These are phyloP conservation scores for Falco peregrinus DNA, from an alignment of 2,797 vertebrate genomes.

Conservation along the genomic window DNA sequence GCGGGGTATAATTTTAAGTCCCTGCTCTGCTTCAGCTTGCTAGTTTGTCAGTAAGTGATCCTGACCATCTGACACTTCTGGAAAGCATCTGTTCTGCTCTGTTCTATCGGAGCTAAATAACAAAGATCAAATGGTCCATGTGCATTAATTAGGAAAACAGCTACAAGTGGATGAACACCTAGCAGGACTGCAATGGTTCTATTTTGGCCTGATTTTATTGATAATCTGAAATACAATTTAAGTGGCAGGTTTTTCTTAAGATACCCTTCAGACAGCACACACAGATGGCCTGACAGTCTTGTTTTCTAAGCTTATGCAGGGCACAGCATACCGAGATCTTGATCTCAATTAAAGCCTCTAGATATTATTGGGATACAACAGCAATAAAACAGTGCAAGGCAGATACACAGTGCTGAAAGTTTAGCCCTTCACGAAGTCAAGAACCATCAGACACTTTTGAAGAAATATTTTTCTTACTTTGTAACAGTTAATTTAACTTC, in stretches of 20 bases:
- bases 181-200: background rate
- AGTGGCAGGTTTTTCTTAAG: background rate
- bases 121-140: background rate
- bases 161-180: accelerated
- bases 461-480: background rate
- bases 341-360: background rate
- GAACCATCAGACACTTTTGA: background rate
- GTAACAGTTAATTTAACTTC: background rate
- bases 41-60: accelerated
- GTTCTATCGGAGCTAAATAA: background rate
- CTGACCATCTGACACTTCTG: background rate
- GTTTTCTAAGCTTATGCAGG: background rate
- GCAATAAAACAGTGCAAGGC: background rate
- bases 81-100: background rate
- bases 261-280: background rate
- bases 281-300: background rate
- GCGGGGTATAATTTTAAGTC: background rate
- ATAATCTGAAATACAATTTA: background rate
- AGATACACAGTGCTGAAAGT: background rate
- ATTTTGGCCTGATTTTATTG: background rate
- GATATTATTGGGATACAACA: background rate
- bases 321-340: background rate
- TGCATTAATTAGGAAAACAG: background rate
- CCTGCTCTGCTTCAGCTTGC: background rate
- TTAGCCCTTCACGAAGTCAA: background rate